A percentile compares a stretch with the other conserved stretches of the same genome.
Conservation (phyloP, 1,140 invertebrate genomes). For the Hypsibius dujardini region DNA sequence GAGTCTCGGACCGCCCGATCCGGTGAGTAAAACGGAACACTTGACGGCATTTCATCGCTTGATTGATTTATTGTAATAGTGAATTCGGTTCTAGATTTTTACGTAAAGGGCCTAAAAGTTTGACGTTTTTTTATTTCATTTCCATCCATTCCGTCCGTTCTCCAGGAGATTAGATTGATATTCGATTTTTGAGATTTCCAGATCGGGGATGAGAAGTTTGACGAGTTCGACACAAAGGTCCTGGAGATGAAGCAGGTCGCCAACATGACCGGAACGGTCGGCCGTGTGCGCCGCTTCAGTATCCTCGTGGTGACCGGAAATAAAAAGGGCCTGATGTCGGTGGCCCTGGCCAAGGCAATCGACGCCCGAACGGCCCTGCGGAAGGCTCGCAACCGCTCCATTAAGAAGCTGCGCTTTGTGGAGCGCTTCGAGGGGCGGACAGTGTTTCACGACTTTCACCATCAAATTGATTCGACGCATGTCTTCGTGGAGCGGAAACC, state of each 20-base stretch:
- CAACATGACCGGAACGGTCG: slow-evolving; percentile 67
- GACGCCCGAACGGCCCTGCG: slow-evolving; percentile 46
- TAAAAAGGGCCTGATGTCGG: slow-evolving; percentile 57
- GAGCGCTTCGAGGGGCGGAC: slow-evolving; percentile 63
- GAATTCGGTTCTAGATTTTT: not conserved
- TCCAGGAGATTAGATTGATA: slow-evolving; percentile 15
- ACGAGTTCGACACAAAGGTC: slow-evolving; percentile 67
- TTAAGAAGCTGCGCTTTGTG: slow-evolving; percentile 63
- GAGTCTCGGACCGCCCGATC: slow-evolving; percentile 67
- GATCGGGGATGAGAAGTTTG: slow-evolving; percentile 46
- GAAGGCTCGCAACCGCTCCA: slow-evolving; percentile 64
- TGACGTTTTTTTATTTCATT: not conserved
- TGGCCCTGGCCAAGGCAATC: slow-evolving; percentile 50
- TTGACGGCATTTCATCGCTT: not conserved
- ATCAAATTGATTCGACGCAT: slow-evolving; percentile 64
- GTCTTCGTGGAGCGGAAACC: slow-evolving; percentile 68
- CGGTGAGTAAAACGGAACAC: slow-evolving; percentile 41
- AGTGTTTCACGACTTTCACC: slow-evolving; percentile 74
- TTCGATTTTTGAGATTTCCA: slow-evolving; percentile 17
- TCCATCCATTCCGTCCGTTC: slow-evolving; percentile 13
- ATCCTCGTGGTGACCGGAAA: slow-evolving; percentile 67
- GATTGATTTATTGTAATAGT: no score
- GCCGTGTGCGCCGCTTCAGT: slow-evolving; percentile 48
- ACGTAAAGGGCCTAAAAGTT: not conserved
- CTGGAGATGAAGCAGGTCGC: slow-evolving; percentile 58